A percentile compares a stretch with the other conserved stretches of the same genome.
These are phyloP conservation scores for Tetrao urogallus DNA, from an alignment of 2,113 vertebrate genomes.

Conservation along the genomic window DNA sequence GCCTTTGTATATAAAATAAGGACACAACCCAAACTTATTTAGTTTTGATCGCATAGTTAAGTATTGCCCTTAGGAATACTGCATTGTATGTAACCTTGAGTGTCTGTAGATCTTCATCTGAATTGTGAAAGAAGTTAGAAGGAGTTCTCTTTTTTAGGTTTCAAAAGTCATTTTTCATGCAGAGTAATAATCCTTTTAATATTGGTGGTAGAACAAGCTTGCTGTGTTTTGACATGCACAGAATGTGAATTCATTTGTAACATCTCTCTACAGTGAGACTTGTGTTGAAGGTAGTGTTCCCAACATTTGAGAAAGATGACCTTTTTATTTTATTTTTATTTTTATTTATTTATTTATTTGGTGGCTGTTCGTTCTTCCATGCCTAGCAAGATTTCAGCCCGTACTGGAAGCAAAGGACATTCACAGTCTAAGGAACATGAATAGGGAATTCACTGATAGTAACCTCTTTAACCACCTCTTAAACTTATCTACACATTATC, in stretches of 20 bases:
- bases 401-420: not conserved
- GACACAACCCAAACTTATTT: not conserved
- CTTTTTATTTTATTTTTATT: not conserved
- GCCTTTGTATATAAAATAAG: not conserved
- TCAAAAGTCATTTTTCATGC: not conserved
- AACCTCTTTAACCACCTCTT: not conserved
- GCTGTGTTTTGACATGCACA: not conserved
- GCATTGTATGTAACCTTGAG: fast-evolving
- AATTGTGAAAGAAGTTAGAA: not conserved
- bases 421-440: not conserved
- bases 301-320: not conserved
- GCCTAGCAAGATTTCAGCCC: not conserved
- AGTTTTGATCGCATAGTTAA: not conserved
- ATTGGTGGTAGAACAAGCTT: not conserved
- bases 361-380: not conserved
- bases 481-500: fast-evolving
- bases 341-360: not conserved
- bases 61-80: not conserved
- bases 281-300: not conserved
- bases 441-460: fast-evolving
- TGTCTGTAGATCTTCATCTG: not conserved
- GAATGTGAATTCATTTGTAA: not conserved
- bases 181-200: not conserved
- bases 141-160: not conserved
- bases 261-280: not conserved